Base-by-base conservation (phyloP, 2,888 invertebrate species). In the Microplitis deprimator region DNA sequence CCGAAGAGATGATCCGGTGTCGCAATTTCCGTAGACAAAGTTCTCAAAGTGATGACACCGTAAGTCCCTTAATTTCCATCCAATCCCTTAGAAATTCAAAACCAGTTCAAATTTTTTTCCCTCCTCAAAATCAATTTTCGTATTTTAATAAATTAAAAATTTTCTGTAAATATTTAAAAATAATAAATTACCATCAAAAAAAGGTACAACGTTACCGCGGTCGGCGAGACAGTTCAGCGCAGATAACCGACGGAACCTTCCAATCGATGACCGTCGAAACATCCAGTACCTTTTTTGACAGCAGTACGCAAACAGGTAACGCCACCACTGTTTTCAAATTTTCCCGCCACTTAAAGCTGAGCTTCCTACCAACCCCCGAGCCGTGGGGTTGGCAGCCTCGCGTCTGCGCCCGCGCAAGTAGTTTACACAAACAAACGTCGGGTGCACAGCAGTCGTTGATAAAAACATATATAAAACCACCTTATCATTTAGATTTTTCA, bases 201-300 rank as follows among this genome's bases (percentile, higher is more conserved):
- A 88, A 82, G 90, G 89, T 88, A 38, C 89, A 89, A 80, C 85
- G 89, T 82, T 92, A 87, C 80, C 92, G 95, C 17, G 95, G 96
- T 0, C 91, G 96, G 1, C 91, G 96, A 10, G 97, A 97, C 88
- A 97, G 97, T 1, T 94, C 95, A 67, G 96, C 96, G 0, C 97
- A 97, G 91, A 97, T 97, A 85, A 94, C 96, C 75, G 97, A 97
- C 87, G 97, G 97, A 16, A 97, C 97, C 39, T 94, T 97, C 82
- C 96, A 95, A 41, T 95, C 96, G 60, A 97, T 97, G 97, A 96
- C 96, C 0, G 96, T 97, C 39, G 97, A 97, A 90, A 97, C 97
- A 3, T 96, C 96, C 5, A 96, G 96, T 90, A 96, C 96, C 0
- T 96, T 96, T 90, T 97, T 96, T 88, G 97, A 97, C 91, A 96